phyloP scores from a whole-genome alignment of 2,888 invertebrate genomes.

The Conomelus anceps region DNA sequence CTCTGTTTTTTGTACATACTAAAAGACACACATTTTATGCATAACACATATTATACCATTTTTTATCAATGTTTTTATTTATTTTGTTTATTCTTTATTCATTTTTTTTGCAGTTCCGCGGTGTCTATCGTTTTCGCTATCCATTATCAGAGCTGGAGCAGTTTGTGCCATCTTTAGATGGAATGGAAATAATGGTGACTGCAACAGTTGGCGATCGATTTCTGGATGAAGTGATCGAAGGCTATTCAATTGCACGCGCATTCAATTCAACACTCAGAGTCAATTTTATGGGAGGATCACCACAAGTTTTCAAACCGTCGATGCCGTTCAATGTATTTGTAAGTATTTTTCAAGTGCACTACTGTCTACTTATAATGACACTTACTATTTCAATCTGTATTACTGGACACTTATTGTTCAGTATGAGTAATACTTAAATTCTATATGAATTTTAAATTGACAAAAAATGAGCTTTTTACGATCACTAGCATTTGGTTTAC shows the following conservation, averaged over 20 bases:
- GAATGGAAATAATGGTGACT: constrained; percentile 73
- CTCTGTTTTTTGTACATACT: too few relatives aligned
- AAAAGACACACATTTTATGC: too few relatives aligned
- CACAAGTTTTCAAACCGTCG: constrained; percentile 91
- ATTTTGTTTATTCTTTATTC: neutral
- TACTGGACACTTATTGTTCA: neutral
- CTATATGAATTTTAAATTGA: too few relatives aligned
- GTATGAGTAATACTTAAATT: too few relatives aligned
- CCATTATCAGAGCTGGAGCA: constrained; percentile 70
- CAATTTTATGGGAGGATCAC: constrained; percentile 78
- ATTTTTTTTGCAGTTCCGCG: constrained; percentile 63
- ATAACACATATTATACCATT: constrained; percentile 3
- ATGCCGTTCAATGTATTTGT: constrained; percentile 86
- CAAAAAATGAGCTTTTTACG: too few relatives aligned
- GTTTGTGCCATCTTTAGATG: constrained; percentile 59
- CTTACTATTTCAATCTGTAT: neutral
- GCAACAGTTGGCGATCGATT: constrained; percentile 85
- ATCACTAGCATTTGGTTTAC: too few relatives aligned
- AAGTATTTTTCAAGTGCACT: constrained; percentile 45
- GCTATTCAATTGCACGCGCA: constrained; percentile 78
- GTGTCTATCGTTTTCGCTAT: constrained; percentile 80
- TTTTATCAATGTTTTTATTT: neutral
- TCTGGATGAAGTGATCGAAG: constrained; percentile 75
- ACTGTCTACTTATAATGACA: constrained; percentile 28
- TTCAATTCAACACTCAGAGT: constrained; percentile 80